Evolutionary conservation across 1,140 invertebrate genomes (phyloP).

Genomic region (Zaprionus ghesquierei): DNA sequence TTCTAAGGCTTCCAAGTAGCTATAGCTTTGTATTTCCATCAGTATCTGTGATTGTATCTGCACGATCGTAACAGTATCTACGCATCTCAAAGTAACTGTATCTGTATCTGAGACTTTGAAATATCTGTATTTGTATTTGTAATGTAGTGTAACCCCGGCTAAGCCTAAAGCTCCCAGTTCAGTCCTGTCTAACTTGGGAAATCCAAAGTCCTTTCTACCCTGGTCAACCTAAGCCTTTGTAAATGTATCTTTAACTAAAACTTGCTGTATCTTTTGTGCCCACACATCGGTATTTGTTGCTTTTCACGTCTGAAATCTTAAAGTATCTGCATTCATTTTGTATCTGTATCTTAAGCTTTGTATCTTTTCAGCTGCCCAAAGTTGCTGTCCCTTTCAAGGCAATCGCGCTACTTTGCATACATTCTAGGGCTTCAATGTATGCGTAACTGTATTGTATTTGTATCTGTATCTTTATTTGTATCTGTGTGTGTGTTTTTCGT

Average conservation of each 20-base stretch:
- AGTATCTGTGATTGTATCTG: neutral
- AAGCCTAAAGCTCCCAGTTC: too few relatives aligned
- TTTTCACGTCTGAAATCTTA: too few relatives aligned
- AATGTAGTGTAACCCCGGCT: neutral
- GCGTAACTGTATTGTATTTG: neutral
- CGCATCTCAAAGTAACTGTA: neutral
- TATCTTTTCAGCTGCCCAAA: neutral
- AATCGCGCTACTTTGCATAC: slow-evolving; percentile 3
- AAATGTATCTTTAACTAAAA: neutral
- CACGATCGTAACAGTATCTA: neutral
- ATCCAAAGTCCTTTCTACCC: too few relatives aligned
- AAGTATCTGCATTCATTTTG: neutral
- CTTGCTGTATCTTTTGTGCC: too few relatives aligned
- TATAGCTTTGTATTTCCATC: neutral
- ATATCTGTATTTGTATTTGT: neutral
- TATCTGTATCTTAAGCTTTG: neutral
- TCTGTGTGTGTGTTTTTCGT: neutral
- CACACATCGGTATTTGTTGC: too few relatives aligned
- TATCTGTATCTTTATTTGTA: neutral
- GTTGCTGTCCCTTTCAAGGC: neutral
- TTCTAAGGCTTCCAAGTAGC: slow-evolving; percentile 6
- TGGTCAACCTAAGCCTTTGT: too few relatives aligned
- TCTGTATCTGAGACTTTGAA: neutral
- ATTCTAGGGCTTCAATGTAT: slow-evolving; percentile 1
- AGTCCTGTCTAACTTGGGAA: too few relatives aligned